Evolutionary conservation across 2,113 vertebrate genomes (phyloP).

Genomic region (Pterophyllum scalare): DNA sequence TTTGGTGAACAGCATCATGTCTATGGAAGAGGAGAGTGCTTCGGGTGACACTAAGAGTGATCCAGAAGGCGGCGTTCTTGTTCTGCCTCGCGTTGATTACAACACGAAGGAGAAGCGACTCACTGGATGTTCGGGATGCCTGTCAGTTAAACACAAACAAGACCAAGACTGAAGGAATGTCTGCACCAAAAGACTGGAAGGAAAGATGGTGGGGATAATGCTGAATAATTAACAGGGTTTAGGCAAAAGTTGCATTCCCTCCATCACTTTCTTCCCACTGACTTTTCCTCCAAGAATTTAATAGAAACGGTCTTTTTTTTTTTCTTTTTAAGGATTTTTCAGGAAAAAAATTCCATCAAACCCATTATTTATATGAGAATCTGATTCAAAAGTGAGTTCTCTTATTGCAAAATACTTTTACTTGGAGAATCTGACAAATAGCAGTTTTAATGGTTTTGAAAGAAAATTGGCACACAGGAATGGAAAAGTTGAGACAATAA

Average conservation of each 20-base stretch:
- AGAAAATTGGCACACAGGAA: neutral
- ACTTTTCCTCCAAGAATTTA: neutral
- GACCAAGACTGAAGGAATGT: slow-evolving; percentile 27
- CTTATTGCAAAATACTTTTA: neutral
- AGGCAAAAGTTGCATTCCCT: too few species aligned
- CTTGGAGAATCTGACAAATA: neutral
- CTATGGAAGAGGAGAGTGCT: slow-evolving; percentile 58
- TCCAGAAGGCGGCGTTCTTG: slow-evolving; percentile 60
- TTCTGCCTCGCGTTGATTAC: slow-evolving; percentile 75
- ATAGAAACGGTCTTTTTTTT: neutral
- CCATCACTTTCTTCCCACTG: neutral
- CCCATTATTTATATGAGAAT: neutral
- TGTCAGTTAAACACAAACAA: slow-evolving; percentile 35
- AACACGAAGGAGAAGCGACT: slow-evolving; percentile 51
- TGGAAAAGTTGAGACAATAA: neutral
- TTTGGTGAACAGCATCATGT: slow-evolving; percentile 81
- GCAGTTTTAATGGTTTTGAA: neutral
- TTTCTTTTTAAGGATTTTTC: neutral
- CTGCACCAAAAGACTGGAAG: neutral
- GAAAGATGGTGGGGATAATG: neutral
- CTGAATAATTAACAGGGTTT: too few species aligned
- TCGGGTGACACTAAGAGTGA: neutral
- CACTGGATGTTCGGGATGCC: slow-evolving; percentile 65
- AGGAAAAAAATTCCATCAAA: neutral
- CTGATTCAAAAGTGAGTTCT: neutral